These are phyloP conservation scores for Coregonus suidteri DNA, from an alignment of 2,797 vertebrate genomes.

Conservation along the genomic window DNA sequence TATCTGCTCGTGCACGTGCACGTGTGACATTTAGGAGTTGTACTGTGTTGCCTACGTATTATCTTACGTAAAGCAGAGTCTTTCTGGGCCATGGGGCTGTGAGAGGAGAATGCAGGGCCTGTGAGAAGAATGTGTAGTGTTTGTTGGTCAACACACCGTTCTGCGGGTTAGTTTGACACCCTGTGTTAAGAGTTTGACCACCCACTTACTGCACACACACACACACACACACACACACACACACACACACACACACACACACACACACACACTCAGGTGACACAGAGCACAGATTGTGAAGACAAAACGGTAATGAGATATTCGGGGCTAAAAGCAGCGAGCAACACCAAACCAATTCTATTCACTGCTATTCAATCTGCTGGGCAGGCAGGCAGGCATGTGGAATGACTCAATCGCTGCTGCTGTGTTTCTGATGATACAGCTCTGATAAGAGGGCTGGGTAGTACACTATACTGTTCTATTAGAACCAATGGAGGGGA, in stretches of 20 bases:
- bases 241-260: constrained; percentile 23
- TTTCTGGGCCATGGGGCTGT: neutral
- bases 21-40: neutral
- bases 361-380: constrained; percentile 30
- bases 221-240: constrained; percentile 22
- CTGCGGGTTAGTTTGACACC: neutral
- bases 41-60: neutral
- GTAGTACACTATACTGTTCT: neutral
- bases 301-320: constrained; percentile 64
- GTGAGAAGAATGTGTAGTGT: constrained; percentile 17
- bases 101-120: no score
- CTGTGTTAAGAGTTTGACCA: no score
- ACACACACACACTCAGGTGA: constrained; percentile 54
- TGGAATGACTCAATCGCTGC: constrained; percentile 6
- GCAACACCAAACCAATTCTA: constrained; percentile 43
- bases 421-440: neutral
- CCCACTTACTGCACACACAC: no score
- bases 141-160: constrained; percentile 32
- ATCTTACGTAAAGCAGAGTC: constrained; percentile 8
- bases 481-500: neutral
- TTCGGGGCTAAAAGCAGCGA: constrained; percentile 39
- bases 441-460: constrained; percentile 21
- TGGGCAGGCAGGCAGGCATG: neutral
- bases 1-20: no score
- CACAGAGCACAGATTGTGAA: constrained; percentile 63